Base-by-base conservation (phyloP, 2,113 vertebrate genomes). In the Australoheros scitulus region DNA sequence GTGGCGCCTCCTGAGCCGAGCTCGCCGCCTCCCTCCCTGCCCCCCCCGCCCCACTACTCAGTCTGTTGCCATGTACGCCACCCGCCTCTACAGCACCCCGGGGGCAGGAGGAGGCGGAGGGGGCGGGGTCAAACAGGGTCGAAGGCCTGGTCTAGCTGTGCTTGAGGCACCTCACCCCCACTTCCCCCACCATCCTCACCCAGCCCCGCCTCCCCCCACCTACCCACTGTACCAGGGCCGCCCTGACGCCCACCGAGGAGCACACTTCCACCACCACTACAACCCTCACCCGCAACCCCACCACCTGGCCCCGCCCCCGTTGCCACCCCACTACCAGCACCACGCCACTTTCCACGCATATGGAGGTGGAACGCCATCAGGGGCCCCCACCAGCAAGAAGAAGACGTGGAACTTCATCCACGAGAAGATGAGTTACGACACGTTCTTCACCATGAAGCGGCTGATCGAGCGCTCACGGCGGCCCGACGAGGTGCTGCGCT, bases 361-460 rank as follows among this genome's bases (percentile, higher is more conserved):
- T 1, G 86, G 88, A 11, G 85, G 84, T 0, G 89, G 77, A 1
- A 50, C 57, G 8, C 20, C 61, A 0, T 7, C 38, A 3, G 81
- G 65, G 11, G 29, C 22, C 2, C 2, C 10, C 2, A 15, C 41
- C 0, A 79, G 89, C 88, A 96, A 94, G 92, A 97, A 96, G 91
- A 97, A 96, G 88, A 96, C 95, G 63, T 97, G 97, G 97, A 97
- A 95, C 93, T 97, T 97, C 91, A 97, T 97, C 88, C 96, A 96
- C 0, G 97, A 97, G 93, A 97, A 97, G 93, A 97, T 97, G 96
- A 97, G 96, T 79, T 97, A 97, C 2, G 97, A 97, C 92, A 97
- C 97, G 1, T 97, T 97, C 91, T 97, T 97, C 91, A 97, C 97
- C 79, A 96, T 97, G 96, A 97, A 97, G 94, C 93, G 97, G 3